Evolutionary conservation across 2,113 vertebrate species (phyloP).

Genomic region (Mugil cephalus): DNA sequence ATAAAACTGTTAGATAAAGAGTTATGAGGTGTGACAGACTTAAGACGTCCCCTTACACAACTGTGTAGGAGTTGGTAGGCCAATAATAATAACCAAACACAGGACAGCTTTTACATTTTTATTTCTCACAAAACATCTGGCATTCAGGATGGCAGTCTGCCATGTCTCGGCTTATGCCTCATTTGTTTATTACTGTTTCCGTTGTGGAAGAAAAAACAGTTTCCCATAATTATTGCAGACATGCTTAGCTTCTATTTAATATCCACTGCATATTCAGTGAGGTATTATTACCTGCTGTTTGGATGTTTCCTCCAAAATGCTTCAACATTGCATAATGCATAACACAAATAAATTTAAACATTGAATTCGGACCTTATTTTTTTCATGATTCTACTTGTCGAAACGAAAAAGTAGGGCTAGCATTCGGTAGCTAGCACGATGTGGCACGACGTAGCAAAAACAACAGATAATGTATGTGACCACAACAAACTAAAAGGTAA

Average conservation of each 20-base stretch:
- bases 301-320: too few species aligned
- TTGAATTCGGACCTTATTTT: too few species aligned
- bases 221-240: neutral
- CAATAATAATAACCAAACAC: neutral
- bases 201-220: neutral
- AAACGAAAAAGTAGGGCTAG: too few species aligned
- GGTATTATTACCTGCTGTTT: too few species aligned
- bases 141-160: neutral
- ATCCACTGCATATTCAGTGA: too few species aligned
- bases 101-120: neutral
- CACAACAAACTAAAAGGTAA: too few species aligned
- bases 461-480: too few species aligned
- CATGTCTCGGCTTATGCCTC: neutral
- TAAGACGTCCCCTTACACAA: neutral
- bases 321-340: too few species aligned
- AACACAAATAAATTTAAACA: too few species aligned
- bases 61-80: neutral
- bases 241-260: neutral
- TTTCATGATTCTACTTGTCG: too few species aligned
- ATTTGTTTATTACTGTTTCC: neutral
- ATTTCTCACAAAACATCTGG: neutral
- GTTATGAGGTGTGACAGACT: neutral
- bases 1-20: neutral
- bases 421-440: too few species aligned
- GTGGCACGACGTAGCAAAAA: too few species aligned